Base-by-base conservation (phyloP, 2,797 vertebrate genomes). In the Gallirallus australis region DNA sequence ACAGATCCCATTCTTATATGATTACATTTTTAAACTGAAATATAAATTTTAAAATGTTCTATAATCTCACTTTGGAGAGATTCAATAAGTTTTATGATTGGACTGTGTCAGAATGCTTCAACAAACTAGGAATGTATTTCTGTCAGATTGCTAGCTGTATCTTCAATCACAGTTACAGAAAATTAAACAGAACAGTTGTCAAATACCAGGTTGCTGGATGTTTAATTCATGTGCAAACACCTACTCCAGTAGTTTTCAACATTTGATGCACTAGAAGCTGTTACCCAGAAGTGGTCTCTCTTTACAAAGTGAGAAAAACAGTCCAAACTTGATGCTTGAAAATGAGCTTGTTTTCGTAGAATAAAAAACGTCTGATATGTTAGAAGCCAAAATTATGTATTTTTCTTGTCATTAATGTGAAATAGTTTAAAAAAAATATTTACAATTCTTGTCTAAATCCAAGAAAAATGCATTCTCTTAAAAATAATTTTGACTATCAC, bases 211-310 rank as follows among this genome's bases (percentile, higher is more conserved):
- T 59, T 2, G 3, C 15, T 76, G 79, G 59, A 93, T 86, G 89
- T 68, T 93, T 93, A 92, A 93, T 92, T 93, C 89, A 92, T 86
- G 37, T 72, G 35, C 47, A 79, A 92, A 84, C 83, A 89, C 40
- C 66, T 82, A 72, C 47, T 84, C 33, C 61, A 72, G 33, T 11
- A 56, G 52, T 90, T 88, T 77, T 50, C 40, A 88, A 60, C 45
- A 52, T n/a, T 8, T 85, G 37, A 84, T 81, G 45, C 33, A 57
- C 69, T 53, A 75, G 69, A 68, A 86, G 45, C 37, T 30, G 11
- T 45, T 78, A 86, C 59, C 54, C 63, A 84, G 13, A 90, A 82
- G 45, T 28, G 39, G 60, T 20, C 3, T 80, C 52, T 72, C 33
- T 24, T 86, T 63, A 77, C 11, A 30, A 56, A 79, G 27, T 42